phyloP scores from a whole-genome alignment of 1,140 invertebrate genomes.

The Drosophila parabipectinata region DNA sequence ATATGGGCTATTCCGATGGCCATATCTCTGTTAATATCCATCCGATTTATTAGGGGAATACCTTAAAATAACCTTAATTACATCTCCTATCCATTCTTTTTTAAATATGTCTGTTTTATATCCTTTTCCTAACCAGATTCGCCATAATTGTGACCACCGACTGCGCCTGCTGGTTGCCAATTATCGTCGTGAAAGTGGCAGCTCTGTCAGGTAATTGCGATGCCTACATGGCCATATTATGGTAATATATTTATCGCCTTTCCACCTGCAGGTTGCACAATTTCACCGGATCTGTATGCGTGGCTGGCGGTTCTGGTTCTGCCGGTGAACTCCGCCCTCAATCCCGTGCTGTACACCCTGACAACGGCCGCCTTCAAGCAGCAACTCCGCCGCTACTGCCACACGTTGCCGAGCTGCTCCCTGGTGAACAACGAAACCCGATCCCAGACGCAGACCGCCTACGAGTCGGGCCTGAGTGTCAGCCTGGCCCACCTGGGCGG shows the following conservation, averaged over 20 bases:
- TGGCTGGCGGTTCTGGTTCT: conserved; percentile 89
- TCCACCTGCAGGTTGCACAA: conserved; percentile 77
- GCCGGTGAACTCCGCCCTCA: conserved; percentile 89
- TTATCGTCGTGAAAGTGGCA: conserved; percentile 86
- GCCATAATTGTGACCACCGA: conserved; percentile 86
- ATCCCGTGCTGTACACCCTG: conserved; percentile 89
- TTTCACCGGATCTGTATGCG: conserved; percentile 86
- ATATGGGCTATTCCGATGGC: background rate
- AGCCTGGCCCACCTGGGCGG: conserved; percentile 72
- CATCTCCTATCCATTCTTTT: no score
- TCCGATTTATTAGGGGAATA: background rate
- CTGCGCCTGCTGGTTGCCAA: conserved; percentile 88
- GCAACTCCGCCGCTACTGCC: conserved; percentile 84
- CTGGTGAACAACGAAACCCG: conserved; percentile 72
- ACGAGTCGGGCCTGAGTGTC: conserved; percentile 76
- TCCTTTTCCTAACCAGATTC: conserved; percentile 81
- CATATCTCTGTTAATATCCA: background rate
- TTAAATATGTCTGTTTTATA: no score
- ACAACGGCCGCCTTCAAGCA: conserved; percentile 87
- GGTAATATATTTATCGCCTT: background rate
- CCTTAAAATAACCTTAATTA: background rate
- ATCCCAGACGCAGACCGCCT: conserved; percentile 72
- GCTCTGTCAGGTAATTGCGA: conserved; percentile 85
- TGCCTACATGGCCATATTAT: background rate
- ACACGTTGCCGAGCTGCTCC: conserved; percentile 72